Conservation (phyloP, 2,797 vertebrate genomes). For the Molossus alvarezi region DNA sequence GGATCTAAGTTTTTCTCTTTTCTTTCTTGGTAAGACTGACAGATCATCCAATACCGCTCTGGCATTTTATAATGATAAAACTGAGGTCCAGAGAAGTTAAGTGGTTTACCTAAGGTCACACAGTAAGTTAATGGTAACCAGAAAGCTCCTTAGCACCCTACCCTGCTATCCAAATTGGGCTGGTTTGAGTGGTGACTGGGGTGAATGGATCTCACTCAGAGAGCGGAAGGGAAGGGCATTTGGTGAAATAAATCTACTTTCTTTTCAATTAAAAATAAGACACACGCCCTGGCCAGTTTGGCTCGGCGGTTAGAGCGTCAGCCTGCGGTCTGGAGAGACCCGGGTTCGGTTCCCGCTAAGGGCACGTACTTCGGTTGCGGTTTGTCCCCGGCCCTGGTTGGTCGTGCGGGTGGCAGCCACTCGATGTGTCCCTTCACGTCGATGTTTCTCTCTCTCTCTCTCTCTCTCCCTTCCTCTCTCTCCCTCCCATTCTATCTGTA, state of each 20-base stretch:
- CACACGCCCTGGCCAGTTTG: no score
- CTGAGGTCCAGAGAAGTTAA: slow-evolving; percentile 40
- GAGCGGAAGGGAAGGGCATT: not conserved
- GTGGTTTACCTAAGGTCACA: not conserved
- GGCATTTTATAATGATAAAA: slow-evolving; percentile 3
- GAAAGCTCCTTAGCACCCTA: not conserved
- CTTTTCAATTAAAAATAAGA: not conserved
- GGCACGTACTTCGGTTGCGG: no score
- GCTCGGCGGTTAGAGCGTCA: no score
- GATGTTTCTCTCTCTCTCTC: no score
- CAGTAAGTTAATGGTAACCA: not conserved
- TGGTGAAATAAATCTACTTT: not conserved
- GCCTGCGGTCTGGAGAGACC: no score
- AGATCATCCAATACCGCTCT: not conserved
- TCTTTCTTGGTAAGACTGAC: slow-evolving; percentile 3
- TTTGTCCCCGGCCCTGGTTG: no score
- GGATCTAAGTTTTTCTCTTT: slow-evolving; percentile 1
- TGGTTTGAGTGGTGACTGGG: not conserved
- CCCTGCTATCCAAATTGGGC: not conserved
- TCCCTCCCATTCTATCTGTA: no score
- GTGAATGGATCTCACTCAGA: not conserved
- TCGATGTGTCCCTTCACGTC: no score
- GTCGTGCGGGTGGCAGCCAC: no score
- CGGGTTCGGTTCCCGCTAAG: no score
- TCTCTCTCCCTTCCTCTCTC: no score